A percentile compares a stretch with the other conserved stretches of the same genome.
Evolutionary conservation across 1,140 invertebrate species (phyloP).

Genomic region (Cephus cinctus): DNA sequence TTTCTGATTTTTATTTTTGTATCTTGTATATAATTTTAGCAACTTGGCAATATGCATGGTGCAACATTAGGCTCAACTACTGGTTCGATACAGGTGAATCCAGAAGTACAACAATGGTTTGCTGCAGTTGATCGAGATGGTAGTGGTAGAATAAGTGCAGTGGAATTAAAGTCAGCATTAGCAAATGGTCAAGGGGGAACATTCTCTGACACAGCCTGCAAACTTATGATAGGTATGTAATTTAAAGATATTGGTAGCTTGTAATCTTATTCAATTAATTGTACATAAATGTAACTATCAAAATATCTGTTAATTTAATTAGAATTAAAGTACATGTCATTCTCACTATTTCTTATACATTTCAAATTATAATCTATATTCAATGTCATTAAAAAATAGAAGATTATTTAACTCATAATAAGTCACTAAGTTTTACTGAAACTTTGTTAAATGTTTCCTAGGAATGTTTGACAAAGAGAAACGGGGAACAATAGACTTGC

Average conservation of each 20-base stretch:
- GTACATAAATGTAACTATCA: background rate
- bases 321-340: constrained; percentile 4
- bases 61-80: constrained; percentile 27
- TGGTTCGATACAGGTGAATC: constrained; percentile 43
- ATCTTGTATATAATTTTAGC: no score
- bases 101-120: constrained; percentile 81
- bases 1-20: no score
- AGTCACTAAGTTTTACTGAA: background rate
- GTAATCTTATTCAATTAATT: no score
- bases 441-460: constrained; percentile 29
- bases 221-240: constrained; percentile 82
- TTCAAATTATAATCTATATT: background rate
- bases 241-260: no score
- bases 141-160: constrained; percentile 78
- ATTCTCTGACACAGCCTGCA: constrained; percentile 82
- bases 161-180: constrained; percentile 78
- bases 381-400: background rate
- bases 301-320: background rate
- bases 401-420: constrained; percentile 9
- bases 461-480: constrained; percentile 88
- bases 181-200: constrained; percentile 84
- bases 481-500: constrained; percentile 81
- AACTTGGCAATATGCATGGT: constrained; percentile 17
- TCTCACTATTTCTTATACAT: background rate
- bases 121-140: constrained; percentile 75